Base-by-base conservation (phyloP, 2,797 vertebrate species). In the Rhinogobio ventralis region DNA sequence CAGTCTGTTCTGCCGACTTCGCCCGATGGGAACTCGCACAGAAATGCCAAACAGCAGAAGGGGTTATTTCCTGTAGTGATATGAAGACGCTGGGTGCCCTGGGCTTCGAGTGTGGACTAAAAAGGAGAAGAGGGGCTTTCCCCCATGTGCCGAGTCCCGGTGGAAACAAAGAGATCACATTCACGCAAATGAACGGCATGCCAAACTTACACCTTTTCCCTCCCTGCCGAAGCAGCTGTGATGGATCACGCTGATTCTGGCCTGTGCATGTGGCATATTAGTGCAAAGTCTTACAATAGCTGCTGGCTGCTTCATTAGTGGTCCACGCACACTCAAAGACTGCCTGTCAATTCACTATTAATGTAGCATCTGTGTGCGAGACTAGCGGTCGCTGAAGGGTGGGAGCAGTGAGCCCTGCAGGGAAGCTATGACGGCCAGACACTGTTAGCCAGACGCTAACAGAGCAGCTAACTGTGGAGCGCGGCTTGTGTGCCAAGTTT, bases 281-380 rank as follows among this genome's bases (percentile, higher is more conserved):
- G 82, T 14, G 15, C 30, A 33, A 83, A 72, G 55, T 13, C 69
- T 39, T 78, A 42, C 36, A 87, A 87, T 92, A 91, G 90, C 92
- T 90, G 69, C 91, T 80, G 90, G 91, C 90, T 11, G 90, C 91
- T 94, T 94, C 93, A 94, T 94, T 95, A 94, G 91, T 83, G 90
- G 90, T 90, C 92, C 91, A 91, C 90, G 89, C 91, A 88, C 90
- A 91, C 92, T 91, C 89, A 92, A 91, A 91, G 90, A 92, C 75
- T 89, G 88, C 89, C 89, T 92, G 90, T 93, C 92, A 93, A 93
- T 94, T 93, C 91, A 91, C 93, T 93, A 93, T 95, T 95, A 93
- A 95, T 95, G 94, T 94, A 93, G 91, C 91, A 92, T 94, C 93
- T 94, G 88, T 94, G 88, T 87, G 92, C 69, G 62, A 77, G 82